These are phyloP conservation scores for Cavia aperea DNA, from an alignment of 2,113 vertebrate genomes.

Conservation along the genomic window DNA sequence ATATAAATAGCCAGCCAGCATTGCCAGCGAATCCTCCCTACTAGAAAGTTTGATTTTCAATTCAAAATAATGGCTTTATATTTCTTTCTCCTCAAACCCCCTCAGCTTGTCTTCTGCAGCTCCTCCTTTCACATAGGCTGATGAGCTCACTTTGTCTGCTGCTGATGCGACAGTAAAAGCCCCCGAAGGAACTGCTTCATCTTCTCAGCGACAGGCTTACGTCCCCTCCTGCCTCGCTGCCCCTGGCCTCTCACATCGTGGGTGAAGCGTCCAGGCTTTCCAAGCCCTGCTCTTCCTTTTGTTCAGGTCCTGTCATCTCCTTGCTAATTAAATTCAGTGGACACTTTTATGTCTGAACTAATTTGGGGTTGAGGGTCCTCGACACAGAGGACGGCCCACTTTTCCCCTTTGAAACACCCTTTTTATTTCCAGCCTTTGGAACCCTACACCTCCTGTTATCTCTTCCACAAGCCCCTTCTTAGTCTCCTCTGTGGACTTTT, in stretches of 20 bases:
- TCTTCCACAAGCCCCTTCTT: background rate
- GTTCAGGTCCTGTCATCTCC: background rate
- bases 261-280: background rate
- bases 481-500: background rate
- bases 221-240: background rate
- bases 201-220: background rate
- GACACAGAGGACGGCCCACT: background rate
- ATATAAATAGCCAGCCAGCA: background rate
- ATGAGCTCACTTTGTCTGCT: background rate
- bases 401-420: background rate
- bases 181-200: background rate
- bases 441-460: background rate
- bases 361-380: slow-evolving; percentile 9
- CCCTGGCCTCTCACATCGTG: background rate
- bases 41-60: background rate
- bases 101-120: background rate
- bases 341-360: background rate
- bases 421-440: background rate
- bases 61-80: background rate
- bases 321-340: background rate
- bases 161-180: background rate
- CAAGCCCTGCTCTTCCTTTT: background rate
- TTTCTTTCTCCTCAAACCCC: background rate
- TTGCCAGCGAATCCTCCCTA: background rate
- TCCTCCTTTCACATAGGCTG: background rate